phyloP scores from a whole-genome alignment of 2,888 invertebrate species.

The Cyclophora albipunctata region DNA sequence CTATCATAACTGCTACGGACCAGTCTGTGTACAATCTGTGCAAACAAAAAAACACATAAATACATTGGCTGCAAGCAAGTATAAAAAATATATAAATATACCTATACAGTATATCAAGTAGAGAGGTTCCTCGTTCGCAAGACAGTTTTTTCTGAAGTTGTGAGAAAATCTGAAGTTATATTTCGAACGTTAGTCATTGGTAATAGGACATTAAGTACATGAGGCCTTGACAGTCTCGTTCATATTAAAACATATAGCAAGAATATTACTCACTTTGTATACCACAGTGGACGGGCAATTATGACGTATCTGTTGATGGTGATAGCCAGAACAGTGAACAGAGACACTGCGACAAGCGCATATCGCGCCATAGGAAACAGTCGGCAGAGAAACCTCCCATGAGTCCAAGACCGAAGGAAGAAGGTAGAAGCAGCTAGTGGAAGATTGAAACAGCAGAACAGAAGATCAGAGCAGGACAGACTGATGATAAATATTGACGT shows the following conservation, averaged over 20 bases:
- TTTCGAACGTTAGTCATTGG: too few relatives aligned
- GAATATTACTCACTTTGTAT: conserved; percentile 78
- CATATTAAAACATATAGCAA: too few relatives aligned
- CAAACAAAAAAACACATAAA: conserved; percentile 11
- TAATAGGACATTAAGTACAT: too few relatives aligned
- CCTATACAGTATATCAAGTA: not conserved
- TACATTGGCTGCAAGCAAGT: not conserved
- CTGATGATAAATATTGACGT: conserved; percentile 90
- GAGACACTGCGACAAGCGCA: conserved; percentile 83
- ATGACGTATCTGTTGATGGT: conserved; percentile 89
- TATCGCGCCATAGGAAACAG: conserved; percentile 86
- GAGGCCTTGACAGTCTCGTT: too few relatives aligned
- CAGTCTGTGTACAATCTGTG: conserved; percentile 80
- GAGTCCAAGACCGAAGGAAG: conserved; percentile 81
- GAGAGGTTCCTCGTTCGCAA: not conserved
- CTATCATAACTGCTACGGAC: conserved; percentile 82
- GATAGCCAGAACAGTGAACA: conserved; percentile 86
- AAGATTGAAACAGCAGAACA: conserved; percentile 87
- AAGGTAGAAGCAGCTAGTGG: conserved; percentile 87
- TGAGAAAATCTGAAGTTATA: too few relatives aligned
- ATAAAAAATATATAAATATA: not conserved
- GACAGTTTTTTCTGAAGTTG: too few relatives aligned
- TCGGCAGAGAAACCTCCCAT: conserved; percentile 80
- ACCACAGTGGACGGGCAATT: conserved; percentile 86
- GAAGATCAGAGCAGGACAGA: conserved; percentile 83